These are phyloP conservation scores for Eleutherodactylus coqui DNA, from an alignment of 2,797 vertebrate genomes.

Conservation along the genomic window DNA sequence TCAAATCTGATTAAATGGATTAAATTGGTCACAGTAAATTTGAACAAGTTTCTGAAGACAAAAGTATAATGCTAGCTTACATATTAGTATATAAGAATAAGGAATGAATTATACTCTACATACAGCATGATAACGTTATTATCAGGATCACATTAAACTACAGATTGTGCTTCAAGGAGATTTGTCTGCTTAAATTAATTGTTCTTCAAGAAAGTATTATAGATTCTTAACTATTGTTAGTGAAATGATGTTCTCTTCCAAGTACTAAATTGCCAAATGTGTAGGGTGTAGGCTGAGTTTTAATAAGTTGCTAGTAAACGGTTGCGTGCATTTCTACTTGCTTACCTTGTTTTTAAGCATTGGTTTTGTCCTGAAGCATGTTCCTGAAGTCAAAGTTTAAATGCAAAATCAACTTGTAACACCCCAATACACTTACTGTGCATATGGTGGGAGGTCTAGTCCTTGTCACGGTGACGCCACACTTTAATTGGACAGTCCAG, in stretches of 20 bases:
- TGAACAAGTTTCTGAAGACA: constrained; percentile 14
- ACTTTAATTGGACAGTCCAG: no score
- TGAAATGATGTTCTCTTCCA: background rate
- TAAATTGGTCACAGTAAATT: constrained; percentile 16
- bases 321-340: background rate
- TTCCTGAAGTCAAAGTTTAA: background rate
- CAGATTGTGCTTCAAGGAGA: background rate
- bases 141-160: background rate
- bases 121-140: background rate
- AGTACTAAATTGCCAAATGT: background rate
- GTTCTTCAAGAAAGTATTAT: background rate
- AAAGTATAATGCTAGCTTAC: constrained; percentile 5
- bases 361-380: background rate
- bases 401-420: no score
- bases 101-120: background rate
- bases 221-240: background rate
- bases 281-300: background rate
- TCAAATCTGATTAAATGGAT: constrained; percentile 34
- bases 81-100: background rate
- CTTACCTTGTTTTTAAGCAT: background rate
- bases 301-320: background rate
- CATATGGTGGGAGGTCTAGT: no score
- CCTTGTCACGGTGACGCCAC: no score
- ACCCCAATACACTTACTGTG: no score
- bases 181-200: background rate